Conservation (phyloP, 2,888 invertebrate species). For the Acleris cristana region DNA sequence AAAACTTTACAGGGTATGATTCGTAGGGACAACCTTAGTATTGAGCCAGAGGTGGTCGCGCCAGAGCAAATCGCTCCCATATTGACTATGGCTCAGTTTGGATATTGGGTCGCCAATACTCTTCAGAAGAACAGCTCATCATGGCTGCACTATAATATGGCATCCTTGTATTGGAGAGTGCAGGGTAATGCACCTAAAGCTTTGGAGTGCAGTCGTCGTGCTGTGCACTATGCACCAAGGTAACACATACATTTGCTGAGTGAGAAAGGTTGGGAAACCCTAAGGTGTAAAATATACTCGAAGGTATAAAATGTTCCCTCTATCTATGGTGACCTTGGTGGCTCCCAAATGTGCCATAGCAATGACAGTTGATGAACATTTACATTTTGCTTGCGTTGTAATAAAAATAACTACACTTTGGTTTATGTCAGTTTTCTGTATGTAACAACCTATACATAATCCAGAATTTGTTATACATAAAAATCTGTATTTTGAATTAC, state of each 20-base stretch:
- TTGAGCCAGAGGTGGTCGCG: constrained; percentile 55
- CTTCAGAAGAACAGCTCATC: constrained; percentile 87
- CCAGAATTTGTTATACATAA: too few species aligned
- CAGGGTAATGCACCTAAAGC: constrained; percentile 90
- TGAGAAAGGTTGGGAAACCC: too few species aligned
- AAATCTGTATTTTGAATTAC: too few species aligned
- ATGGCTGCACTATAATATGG: constrained; percentile 92
- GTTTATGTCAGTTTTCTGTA: too few species aligned
- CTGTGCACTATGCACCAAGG: constrained; percentile 90
- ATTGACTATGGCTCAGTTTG: constrained; percentile 73
- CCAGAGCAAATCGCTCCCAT: constrained; percentile 59
- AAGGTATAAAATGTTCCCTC: too few species aligned
- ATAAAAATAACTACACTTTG: too few species aligned
- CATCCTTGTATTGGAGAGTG: constrained; percentile 90
- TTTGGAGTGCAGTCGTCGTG: constrained; percentile 90
- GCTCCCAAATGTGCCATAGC: too few species aligned
- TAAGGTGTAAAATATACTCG: too few species aligned
- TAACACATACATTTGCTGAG: constrained; percentile 50
- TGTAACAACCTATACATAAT: too few species aligned
- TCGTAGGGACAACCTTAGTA: constrained; percentile 63
- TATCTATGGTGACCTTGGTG: too few species aligned
- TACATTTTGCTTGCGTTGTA: too few species aligned
- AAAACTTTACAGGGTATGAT: constrained; percentile 62
- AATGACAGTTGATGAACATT: too few species aligned
- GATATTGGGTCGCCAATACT: constrained; percentile 85